Percentiles rank a stretch among this genome's conserved stretches.
Evolutionary conservation across 2,113 vertebrate genomes (phyloP).

Genomic region (Sus scrofa): DNA sequence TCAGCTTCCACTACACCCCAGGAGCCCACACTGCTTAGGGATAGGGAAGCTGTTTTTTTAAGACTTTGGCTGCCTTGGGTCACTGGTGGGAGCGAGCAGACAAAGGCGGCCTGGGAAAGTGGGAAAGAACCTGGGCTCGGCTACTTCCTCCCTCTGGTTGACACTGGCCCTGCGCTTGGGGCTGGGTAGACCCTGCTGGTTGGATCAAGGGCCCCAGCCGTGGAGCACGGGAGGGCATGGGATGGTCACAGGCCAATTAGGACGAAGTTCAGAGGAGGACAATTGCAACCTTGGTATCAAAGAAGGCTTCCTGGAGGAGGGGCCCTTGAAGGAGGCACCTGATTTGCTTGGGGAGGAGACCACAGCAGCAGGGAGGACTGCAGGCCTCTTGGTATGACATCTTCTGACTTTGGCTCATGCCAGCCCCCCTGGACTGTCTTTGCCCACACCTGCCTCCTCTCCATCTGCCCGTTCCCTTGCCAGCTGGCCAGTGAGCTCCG

Average conservation of each 20-base stretch:
- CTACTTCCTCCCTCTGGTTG: background rate
- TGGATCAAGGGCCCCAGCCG: too few species aligned
- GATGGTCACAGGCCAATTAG: background rate
- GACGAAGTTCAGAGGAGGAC: background rate
- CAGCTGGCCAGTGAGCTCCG: background rate
- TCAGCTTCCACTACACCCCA: rapidly evolving
- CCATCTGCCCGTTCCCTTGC: background rate
- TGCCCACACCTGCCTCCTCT: background rate
- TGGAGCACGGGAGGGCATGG: too few species aligned
- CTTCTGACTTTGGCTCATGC: background rate
- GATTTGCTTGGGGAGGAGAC: background rate
- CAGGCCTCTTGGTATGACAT: rapidly evolving
- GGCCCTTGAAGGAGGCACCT: background rate
- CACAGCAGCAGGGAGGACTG: background rate
- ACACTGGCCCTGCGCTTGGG: background rate
- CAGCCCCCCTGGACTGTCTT: background rate
- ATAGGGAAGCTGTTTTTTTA: background rate
- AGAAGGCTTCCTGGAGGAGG: slow-evolving; percentile 27
- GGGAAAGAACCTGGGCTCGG: background rate
- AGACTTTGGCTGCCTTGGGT: background rate
- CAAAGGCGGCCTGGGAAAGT: background rate
- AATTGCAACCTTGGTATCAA: background rate
- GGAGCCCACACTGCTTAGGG: background rate
- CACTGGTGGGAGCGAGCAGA: background rate
- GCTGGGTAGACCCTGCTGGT: background rate